Percentiles rank a stretch among this genome's conserved stretches.
Evolutionary conservation across 2,113 vertebrate species (phyloP).

Genomic region (Carassius carassius): DNA sequence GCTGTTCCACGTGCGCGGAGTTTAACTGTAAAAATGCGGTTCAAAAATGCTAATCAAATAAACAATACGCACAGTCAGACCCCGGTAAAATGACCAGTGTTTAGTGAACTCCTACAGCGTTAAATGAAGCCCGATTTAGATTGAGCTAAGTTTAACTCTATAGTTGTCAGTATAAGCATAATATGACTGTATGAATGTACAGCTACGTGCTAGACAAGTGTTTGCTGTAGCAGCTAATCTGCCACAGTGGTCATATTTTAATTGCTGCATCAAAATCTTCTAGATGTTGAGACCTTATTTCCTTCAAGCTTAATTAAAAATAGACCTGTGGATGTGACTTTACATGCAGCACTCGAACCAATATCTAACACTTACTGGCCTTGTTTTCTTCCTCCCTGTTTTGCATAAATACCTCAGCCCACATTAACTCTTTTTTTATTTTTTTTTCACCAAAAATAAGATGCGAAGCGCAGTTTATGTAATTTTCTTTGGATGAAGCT

Average conservation of each 20-base stretch:
- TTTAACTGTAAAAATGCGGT: too few species aligned
- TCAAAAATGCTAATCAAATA: slow-evolving; percentile 28
- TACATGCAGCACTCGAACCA: slow-evolving; percentile 45
- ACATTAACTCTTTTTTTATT: slow-evolving; percentile 44
- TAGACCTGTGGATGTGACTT: slow-evolving; percentile 49
- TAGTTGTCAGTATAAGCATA: slow-evolving; percentile 2
- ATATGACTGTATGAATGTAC: neutral
- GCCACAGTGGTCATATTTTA: neutral
- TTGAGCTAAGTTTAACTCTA: neutral
- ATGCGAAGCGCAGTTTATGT: slow-evolving; percentile 40
- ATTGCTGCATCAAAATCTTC: slow-evolving; percentile 25
- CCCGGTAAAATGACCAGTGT: slow-evolving; percentile 8
- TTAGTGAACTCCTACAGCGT: slow-evolving; percentile 28
- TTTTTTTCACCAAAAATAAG: slow-evolving; percentile 44
- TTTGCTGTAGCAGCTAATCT: neutral
- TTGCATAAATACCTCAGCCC: slow-evolving; percentile 59
- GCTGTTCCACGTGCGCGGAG: too few species aligned
- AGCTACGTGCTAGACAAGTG: neutral
- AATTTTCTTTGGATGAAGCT: slow-evolving; percentile 39
- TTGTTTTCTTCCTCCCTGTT: slow-evolving; percentile 53
- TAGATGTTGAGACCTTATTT: slow-evolving; percentile 27
- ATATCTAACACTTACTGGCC: slow-evolving; percentile 52
- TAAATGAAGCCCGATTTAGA: slow-evolving; percentile 24
- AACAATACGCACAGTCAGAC: slow-evolving; percentile 12
- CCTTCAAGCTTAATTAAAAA: slow-evolving; percentile 49